Evolutionary conservation across 2,113 vertebrate species (phyloP), one percentile per base, ranked within the genome.

Genomic region (Pogonocichla stellata): DNA sequence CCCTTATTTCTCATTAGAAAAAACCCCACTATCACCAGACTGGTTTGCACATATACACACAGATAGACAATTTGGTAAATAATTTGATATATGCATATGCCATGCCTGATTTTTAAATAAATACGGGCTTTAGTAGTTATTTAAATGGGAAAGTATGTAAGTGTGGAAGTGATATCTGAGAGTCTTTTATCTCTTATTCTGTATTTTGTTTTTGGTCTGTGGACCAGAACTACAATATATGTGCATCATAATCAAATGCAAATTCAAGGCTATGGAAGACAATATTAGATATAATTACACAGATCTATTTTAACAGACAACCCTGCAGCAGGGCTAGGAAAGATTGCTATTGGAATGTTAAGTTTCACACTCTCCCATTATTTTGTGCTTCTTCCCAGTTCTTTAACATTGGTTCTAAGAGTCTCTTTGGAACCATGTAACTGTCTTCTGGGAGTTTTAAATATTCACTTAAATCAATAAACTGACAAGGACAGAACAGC

Each of bases 401-500:
- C 61, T 86, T 95, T 53, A 72, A 60, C 25, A 66, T 17, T 78
- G 85, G 4, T 62, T 86, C 3, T 85, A 69, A 70, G 34, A 69
- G n/a, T 50, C 69, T 51, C 65, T 92, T 81, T 82, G 48, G 34
- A 94, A 79, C 67, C 31, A 72, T 14, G 14, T 61, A 92, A 24
- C 47, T 75, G 19, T 75, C 80, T 86, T 78, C n/a, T 56, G 62
- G 22, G 75, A 64, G 18, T 88, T 94, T 93, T 81, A 91, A 95
- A 89, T 87, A 85, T 66, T 91, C 66, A 40, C 57, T 90, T 92
- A 90, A 92, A 91, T 95, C 92, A 91, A 88, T 83, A 94, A 14
- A 48, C 38, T 58, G 75, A 88, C 61, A 91, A 81, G n/a, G 73
- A 48, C 34, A 81, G 82, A 94, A 92, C 43, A 51, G 40, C 69